A percentile compares a stretch with the other conserved stretches of the same genome.
These are phyloP conservation scores for Thalassarche chlororhynchos DNA, from an alignment of 2,113 vertebrate species.

Conservation along the genomic window DNA sequence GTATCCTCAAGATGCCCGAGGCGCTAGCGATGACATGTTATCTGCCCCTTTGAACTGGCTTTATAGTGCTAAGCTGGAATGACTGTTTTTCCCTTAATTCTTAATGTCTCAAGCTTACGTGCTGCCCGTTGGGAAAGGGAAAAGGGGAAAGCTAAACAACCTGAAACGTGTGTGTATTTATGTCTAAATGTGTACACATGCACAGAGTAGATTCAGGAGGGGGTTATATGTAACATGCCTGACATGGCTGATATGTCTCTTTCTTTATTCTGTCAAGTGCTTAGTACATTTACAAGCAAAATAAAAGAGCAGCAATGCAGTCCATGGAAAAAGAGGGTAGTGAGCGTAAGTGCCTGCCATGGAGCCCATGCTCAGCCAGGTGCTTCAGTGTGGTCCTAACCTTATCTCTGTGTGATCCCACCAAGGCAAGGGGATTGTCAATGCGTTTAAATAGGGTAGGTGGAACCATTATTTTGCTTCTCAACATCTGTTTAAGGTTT, in stretches of 20 bases:
- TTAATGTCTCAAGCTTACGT: not conserved
- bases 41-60: not conserved
- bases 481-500: not conserved
- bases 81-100: not conserved
- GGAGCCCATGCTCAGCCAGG: not conserved
- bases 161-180: not conserved
- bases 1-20: not conserved
- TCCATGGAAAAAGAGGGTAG: not conserved
- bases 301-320: not conserved
- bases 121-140: not conserved
- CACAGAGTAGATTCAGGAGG: not conserved
- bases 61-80: not conserved
- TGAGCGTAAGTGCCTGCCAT: not conserved
- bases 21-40: fast-evolving
- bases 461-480: not conserved
- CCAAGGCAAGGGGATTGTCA: not conserved
- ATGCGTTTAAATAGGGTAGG: not conserved
- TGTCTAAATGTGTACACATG: fast-evolving
- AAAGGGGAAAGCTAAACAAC: not conserved
- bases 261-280: not conserved
- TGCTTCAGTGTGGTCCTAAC: not conserved
- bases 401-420: not conserved
- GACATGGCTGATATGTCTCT: not conserved
- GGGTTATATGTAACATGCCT: not conserved
- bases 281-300: not conserved